Percentiles rank a stretch among this genome's conserved stretches.
Evolutionary conservation across 2,797 vertebrate species (phyloP).

Genomic region (Lerista edwardsae): DNA sequence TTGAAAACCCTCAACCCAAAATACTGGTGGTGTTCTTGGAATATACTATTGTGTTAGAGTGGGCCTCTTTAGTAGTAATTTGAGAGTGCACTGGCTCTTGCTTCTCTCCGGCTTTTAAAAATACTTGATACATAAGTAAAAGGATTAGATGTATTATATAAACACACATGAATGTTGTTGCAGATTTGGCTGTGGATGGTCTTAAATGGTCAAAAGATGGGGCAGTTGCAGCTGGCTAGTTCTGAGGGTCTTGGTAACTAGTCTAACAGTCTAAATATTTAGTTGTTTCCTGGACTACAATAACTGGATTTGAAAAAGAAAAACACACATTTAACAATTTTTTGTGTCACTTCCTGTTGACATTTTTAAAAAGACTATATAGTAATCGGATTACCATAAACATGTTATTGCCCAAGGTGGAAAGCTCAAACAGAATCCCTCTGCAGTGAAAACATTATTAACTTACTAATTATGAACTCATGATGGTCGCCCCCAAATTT

Average conservation of each 20-base stretch:
- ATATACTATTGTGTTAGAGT: background rate
- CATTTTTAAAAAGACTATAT: constrained; percentile 37
- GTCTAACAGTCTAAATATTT: constrained; percentile 70
- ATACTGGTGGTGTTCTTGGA: background rate
- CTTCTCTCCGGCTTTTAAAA: constrained; percentile 7
- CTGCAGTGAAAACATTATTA: background rate
- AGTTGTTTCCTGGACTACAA: constrained; percentile 74
- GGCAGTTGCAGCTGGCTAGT: constrained; percentile 17
- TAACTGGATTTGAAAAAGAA: constrained; percentile 60
- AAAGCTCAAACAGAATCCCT: background rate
- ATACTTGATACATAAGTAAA: constrained; percentile 17
- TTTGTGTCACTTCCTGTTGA: constrained; percentile 24
- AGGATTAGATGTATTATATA: constrained; percentile 51
- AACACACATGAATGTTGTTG: constrained; percentile 32
- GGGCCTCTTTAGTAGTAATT: background rate
- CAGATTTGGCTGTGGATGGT: constrained; percentile 38
- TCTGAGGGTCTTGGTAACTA: constrained; percentile 54
- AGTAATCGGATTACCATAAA: background rate
- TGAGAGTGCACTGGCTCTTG: constrained; percentile 11
- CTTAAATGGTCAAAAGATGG: constrained; percentile 53
- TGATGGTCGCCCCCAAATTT: background rate
- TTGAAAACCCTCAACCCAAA: background rate
- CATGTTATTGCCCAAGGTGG: background rate
- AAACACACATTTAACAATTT: constrained; percentile 48
- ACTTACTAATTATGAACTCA: background rate